A percentile compares a stretch with the other conserved stretches of the same genome.
phyloP scores from a whole-genome alignment of 2,797 vertebrate species.

The Delichon dasypus region DNA sequence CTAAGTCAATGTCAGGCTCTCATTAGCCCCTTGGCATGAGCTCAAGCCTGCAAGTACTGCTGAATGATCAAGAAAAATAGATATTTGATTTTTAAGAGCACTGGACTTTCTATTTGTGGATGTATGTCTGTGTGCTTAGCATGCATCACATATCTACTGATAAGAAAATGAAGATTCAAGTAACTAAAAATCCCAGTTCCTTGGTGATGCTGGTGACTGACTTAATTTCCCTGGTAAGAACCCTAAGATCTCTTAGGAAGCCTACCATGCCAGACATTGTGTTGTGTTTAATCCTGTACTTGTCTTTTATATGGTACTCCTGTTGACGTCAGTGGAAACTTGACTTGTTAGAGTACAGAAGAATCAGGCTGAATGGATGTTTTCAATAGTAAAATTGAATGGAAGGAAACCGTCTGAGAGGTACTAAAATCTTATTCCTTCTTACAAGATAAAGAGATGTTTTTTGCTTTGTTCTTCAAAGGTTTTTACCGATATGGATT shows the following conservation, averaged over 20 bases:
- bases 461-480: background rate
- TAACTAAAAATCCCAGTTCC: background rate
- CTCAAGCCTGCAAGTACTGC: background rate
- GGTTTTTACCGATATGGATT: background rate
- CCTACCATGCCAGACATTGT: background rate
- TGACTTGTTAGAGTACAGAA: background rate
- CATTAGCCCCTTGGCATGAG: background rate
- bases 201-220: background rate
- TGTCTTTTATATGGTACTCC: background rate
- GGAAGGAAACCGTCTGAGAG: background rate
- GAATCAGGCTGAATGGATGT: background rate
- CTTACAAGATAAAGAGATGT: background rate
- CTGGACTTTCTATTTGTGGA: background rate
- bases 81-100: background rate
- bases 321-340: slow-evolving; percentile 21
- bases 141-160: background rate
- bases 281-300: background rate
- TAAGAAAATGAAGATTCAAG: background rate
- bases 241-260: background rate
- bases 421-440: background rate
- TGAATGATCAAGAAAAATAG: background rate
- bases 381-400: background rate
- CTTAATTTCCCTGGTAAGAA: background rate
- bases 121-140: background rate
- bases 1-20: background rate